Conservation (phyloP, 2,113 vertebrate genomes). For the Strigops habroptila region DNA sequence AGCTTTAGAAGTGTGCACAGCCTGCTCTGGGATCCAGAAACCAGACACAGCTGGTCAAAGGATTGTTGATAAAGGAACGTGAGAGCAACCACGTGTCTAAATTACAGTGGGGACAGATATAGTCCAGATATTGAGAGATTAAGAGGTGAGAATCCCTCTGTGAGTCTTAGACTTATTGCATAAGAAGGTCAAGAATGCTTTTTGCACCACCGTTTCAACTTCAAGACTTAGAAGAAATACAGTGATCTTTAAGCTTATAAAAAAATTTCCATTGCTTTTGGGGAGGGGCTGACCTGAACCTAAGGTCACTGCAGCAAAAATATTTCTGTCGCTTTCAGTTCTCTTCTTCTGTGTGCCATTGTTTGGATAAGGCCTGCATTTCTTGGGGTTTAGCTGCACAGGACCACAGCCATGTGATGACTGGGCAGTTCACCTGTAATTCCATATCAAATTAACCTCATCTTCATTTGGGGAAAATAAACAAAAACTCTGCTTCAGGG, state of each 20-base stretch:
- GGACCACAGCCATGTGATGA: background rate
- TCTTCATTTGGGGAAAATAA: background rate
- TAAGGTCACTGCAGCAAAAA: background rate
- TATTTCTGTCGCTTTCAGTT: background rate
- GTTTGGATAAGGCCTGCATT: background rate
- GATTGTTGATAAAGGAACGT: background rate
- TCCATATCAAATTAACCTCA: background rate
- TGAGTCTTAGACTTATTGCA: background rate
- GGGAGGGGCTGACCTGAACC: background rate
- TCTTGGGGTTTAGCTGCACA: background rate
- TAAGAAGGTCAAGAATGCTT: background rate
- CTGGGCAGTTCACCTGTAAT: background rate
- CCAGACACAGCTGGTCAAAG: background rate
- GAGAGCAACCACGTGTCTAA: background rate
- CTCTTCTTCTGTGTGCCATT: background rate
- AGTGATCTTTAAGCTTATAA: background rate
- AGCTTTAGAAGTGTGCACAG: background rate
- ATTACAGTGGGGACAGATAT: rapidly evolving
- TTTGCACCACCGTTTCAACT: background rate
- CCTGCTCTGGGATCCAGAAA: background rate
- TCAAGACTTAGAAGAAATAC: background rate
- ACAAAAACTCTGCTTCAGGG: background rate
- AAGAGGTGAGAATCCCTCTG: rapidly evolving
- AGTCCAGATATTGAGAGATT: background rate
- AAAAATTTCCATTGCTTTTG: background rate